Base-by-base conservation (phyloP, 2,113 vertebrate genomes). In the Hepsetus odoe region DNA sequence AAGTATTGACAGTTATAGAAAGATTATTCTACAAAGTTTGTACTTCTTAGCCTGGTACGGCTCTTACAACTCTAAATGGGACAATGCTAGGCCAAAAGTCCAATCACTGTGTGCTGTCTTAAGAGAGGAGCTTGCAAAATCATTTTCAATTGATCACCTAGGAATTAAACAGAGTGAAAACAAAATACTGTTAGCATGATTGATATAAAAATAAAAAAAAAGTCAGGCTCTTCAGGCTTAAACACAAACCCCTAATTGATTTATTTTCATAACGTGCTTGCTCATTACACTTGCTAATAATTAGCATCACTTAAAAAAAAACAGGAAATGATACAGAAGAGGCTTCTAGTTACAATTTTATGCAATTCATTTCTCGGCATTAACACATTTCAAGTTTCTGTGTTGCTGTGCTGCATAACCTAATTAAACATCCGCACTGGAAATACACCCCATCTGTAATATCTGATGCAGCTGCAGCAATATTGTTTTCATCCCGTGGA, bases 391-490 rank as follows among this genome's bases (percentile, higher is more conserved):
- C 9, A 32, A 71, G 33, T 65, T 62, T 58, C 56, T 32, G 55
- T 77, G 64, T 56, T 56, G 66, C 72, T 32, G 28, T 30, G 44
- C 32, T 30, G 30, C 62, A 28, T 71, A 46, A 79, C 65, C 58
- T 32, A 85, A 78, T 83, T 70, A 80, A 78, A 76, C 67, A 78
- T 53, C 58, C 62, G 24, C 67, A 74, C 71, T 55, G 53, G 51
- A 24, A 74, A 78, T 44, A 72, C 69, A 74, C 53, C 72, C 71
- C 61, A 77, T 35, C 49, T 44, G 72, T 49, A 74, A 81, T 79
- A 77, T 74, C 59, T 79, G 72, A 79, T 77, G 35, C 61, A 82
- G 84, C 84, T 82, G 82, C 83, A 76, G 56, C 30, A 81, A 72
- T 70, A 61, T 70, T 77, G 82, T 80, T 79, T 79, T 62, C 76